These are phyloP conservation scores for Orestias chungarensis DNA, from an alignment of 2,797 vertebrate genomes.

Conservation along the genomic window DNA sequence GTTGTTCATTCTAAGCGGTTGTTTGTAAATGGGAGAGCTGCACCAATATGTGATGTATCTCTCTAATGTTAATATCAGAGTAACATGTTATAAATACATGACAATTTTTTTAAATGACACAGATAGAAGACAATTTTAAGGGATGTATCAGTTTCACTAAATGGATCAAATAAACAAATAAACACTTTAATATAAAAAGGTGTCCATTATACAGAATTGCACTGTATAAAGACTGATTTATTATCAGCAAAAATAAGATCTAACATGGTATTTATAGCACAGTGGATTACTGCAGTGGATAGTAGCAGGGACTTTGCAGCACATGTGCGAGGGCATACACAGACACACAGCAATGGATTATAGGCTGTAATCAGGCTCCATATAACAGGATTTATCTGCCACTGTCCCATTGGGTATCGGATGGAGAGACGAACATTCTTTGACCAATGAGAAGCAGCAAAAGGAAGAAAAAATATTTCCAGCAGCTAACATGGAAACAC, in stretches of 20 bases:
- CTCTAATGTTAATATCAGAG: background rate
- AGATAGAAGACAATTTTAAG: background rate
- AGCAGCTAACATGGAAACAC: background rate
- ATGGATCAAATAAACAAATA: background rate
- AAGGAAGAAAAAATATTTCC: background rate
- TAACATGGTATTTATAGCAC: conserved; percentile 78
- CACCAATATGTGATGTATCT: background rate
- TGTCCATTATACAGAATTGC: background rate
- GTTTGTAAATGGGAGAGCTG: background rate
- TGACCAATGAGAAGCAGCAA: conserved; percentile 46
- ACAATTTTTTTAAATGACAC: background rate
- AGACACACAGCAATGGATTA: conserved; percentile 69
- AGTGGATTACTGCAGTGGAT: conserved; percentile 67
- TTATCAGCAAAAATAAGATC: conserved; percentile 42
- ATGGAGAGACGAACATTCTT: conserved; percentile 41
- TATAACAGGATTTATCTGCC: conserved; percentile 78
- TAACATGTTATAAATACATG: background rate
- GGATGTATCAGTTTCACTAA: background rate
- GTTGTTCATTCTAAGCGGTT: background rate
- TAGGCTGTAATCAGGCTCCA: conserved; percentile 77
- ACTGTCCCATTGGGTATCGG: conserved; percentile 62
- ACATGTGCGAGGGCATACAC: conserved; percentile 36
- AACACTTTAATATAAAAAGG: background rate
- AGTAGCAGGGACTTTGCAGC: conserved; percentile 30
- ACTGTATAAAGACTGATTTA: conserved; percentile 52